Base-by-base conservation (phyloP, 2,113 vertebrate genomes). In the Erythrocercus mccallii region DNA sequence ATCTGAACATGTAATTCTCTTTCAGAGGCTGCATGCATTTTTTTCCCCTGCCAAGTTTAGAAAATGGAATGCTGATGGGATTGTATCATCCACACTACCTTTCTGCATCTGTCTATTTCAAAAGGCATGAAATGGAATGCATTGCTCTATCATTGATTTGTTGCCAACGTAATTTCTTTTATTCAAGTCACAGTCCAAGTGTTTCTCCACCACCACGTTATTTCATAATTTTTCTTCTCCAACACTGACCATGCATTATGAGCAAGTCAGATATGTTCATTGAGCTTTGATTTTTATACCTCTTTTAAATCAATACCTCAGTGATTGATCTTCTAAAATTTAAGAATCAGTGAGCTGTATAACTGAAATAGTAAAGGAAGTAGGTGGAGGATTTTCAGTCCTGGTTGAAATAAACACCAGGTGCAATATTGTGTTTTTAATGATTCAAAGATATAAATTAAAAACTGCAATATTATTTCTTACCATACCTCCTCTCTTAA, bases 101-200 rank as follows among this genome's bases (percentile, higher is more conserved):
- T 96, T 96, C 91, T 93, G 79, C 66, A 72, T 97, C 95, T 95
- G 92, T 92, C 90, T 96, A 17, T 69, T 96, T 89, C 83, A 94
- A 97, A 96, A 97, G 45, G 89, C 81, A 95, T 96, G 95, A 97
- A 97, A 97, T 97, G 54, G 96, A 97, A 96, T 2, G 15, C 54
- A 40, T 61, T 0, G 15, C 53, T 95, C 93, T 92, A 81, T 95
- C 94, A 97, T 97, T 96, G 97, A 97, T 97, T 97, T 96, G 86
- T 97, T 96, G 94, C 94, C 93, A 95, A 78, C 1, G 5, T 97
- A 96, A 97, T 97, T 86, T 95, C 33, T 91, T 97, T 97, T 97
- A 97, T 97, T 97, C 94, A 88, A 97, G 97, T 97, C 96, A 97
- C 94, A 97, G 90, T 93, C 85, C 89, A 96, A 90, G 87, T 94